These are phyloP conservation scores for Xenotilapia flavipinnis DNA, from an alignment of 2,113 vertebrate species.

Conservation along the genomic window DNA sequence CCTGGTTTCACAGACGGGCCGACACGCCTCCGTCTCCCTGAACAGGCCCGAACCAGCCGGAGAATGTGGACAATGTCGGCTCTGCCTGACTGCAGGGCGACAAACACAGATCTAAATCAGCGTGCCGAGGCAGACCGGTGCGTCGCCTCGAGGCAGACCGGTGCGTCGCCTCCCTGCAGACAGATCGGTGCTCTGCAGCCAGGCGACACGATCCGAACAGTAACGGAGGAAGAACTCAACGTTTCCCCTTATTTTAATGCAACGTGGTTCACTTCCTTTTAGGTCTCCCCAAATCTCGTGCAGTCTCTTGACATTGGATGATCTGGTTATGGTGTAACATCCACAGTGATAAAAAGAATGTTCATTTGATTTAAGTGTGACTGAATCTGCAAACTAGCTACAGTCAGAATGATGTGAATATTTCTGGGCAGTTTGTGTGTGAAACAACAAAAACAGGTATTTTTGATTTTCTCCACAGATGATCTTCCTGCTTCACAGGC, in stretches of 20 bases:
- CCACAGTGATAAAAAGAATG: accelerated
- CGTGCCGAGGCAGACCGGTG: neutral
- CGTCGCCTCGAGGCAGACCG: neutral
- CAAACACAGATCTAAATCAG: neutral
- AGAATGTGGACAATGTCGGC: slow-evolving; percentile 8
- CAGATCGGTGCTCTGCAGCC: accelerated
- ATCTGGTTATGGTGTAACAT: neutral
- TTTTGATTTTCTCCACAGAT: accelerated
- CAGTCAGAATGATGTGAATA: neutral
- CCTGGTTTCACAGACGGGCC: neutral
- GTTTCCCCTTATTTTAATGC: accelerated
- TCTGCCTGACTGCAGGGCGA: neutral
- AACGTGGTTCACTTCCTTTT: accelerated
- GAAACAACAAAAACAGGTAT: accelerated
- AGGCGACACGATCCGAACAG: accelerated
- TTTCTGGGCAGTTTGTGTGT: accelerated
- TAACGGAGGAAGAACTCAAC: accelerated
- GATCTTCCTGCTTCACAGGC: accelerated
- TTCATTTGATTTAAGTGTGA: neutral
- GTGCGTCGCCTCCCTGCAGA: neutral
- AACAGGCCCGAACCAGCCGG: slow-evolving; percentile 28
- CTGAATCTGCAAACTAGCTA: accelerated
- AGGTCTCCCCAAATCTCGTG: neutral
- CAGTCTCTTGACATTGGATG: accelerated
- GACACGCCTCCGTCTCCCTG: neutral